Evolutionary conservation across 2,797 vertebrate species (phyloP).

Genomic region (Takifugu ocellatus): DNA sequence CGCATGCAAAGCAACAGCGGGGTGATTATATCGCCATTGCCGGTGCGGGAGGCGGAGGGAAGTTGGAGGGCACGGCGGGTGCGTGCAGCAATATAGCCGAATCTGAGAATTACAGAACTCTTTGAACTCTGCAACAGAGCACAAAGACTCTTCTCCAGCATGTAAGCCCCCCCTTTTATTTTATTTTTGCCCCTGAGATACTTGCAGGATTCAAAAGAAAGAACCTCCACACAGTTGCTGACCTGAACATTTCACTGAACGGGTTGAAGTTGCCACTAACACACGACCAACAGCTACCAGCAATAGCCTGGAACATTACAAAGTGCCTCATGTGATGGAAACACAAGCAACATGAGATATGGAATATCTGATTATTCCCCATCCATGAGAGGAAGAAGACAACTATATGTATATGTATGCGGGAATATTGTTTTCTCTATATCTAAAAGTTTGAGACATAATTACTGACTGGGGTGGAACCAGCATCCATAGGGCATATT

Average conservation of each 20-base stretch:
- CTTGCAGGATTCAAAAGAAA: slow-evolving; percentile 14
- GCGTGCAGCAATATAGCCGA: slow-evolving; percentile 37
- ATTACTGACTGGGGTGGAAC: too few species aligned
- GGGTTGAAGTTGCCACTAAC: slow-evolving; percentile 17
- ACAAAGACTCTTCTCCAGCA: slow-evolving; percentile 44
- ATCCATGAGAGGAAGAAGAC: too few species aligned
- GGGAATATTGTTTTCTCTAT: too few species aligned
- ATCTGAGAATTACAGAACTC: slow-evolving; percentile 50
- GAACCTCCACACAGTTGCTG: slow-evolving; percentile 43
- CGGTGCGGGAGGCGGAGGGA: slow-evolving; percentile 15
- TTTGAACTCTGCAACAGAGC: slow-evolving; percentile 60
- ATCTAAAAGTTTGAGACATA: too few species aligned
- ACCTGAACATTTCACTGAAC: slow-evolving; percentile 54
- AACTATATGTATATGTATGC: too few species aligned
- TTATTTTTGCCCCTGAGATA: slow-evolving; percentile 32
- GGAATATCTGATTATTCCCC: too few species aligned
- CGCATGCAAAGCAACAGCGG: slow-evolving; percentile 15
- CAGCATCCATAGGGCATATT: too few species aligned
- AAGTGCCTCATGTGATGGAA: too few species aligned
- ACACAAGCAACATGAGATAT: too few species aligned
- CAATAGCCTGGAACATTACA: too few species aligned
- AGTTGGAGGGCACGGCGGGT: slow-evolving; percentile 28
- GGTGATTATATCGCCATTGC: slow-evolving; percentile 26
- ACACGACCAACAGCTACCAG: too few species aligned
- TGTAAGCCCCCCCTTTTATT: slow-evolving; percentile 43